A percentile compares a stretch with the other conserved stretches of the same genome.
phyloP scores from a whole-genome alignment of 2,797 vertebrate genomes.

The Danio kyathit region DNA sequence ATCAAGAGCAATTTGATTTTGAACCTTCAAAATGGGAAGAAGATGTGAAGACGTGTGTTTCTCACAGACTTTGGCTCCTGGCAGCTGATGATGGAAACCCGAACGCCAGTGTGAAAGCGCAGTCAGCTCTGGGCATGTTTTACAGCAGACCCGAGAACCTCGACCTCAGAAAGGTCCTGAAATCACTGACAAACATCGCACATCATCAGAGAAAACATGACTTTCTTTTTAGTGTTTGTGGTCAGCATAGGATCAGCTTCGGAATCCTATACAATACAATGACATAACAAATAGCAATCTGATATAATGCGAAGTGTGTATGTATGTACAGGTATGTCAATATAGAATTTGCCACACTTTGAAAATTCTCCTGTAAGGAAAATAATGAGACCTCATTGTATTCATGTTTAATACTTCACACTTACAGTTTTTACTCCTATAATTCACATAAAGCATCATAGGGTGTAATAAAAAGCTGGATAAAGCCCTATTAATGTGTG shows the following conservation, averaged over 20 bases:
- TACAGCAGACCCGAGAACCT: slow-evolving; percentile 76
- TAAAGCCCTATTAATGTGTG: too few species aligned
- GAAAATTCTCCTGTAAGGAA: too few species aligned
- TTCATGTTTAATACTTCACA: too few species aligned
- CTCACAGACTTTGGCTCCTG: slow-evolving; percentile 78
- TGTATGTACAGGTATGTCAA: too few species aligned
- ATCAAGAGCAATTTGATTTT: too few species aligned
- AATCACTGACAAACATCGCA: not conserved
- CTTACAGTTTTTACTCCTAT: too few species aligned
- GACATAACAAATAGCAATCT: too few species aligned
- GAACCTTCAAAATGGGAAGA: not conserved
- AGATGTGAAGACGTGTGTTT: not conserved
- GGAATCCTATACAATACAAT: not conserved
- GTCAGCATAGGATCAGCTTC: not conserved
- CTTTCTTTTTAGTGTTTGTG: not conserved
- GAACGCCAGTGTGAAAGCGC: slow-evolving; percentile 81
- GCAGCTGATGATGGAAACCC: slow-evolving; percentile 84
- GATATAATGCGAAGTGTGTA: too few species aligned
- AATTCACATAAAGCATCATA: too few species aligned
- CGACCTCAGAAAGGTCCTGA: slow-evolving; percentile 79
- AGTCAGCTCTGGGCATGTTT: slow-evolving; percentile 80
- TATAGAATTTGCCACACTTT: too few species aligned
- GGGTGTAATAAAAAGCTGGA: too few species aligned
- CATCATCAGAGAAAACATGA: not conserved
- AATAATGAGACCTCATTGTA: too few species aligned